phyloP scores from a whole-genome alignment of 2,888 invertebrate genomes.

The Drosophila pegasa region DNA sequence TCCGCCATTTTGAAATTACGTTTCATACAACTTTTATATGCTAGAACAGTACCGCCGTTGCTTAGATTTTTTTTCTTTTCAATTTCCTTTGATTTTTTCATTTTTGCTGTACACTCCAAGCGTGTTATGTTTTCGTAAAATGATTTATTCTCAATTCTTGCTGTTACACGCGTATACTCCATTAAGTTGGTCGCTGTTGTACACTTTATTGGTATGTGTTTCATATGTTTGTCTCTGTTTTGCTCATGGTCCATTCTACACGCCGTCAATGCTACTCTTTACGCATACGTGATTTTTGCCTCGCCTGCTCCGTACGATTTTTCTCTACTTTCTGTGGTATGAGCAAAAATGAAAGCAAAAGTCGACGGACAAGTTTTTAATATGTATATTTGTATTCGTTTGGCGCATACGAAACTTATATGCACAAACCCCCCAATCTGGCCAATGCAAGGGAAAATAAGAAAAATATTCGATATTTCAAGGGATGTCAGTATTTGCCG shows the following conservation, averaged over 20 bases:
- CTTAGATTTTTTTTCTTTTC: slow-evolving; percentile 28
- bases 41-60: slow-evolving; percentile 32
- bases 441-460: slow-evolving; percentile 24
- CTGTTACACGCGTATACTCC: slow-evolving; percentile 48
- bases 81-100: slow-evolving; percentile 33
- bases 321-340: slow-evolving; percentile 60
- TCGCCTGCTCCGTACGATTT: slow-evolving; percentile 56
- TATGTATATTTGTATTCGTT: slow-evolving; percentile 29
- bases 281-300: slow-evolving; percentile 74
- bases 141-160: slow-evolving; percentile 63
- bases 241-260: slow-evolving; percentile 9
- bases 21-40: slow-evolving; percentile 26
- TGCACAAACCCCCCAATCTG: background rate
- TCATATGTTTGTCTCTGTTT: slow-evolving; percentile 53
- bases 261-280: slow-evolving; percentile 48
- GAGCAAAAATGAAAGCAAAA: slow-evolving; percentile 82
- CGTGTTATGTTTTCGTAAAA: slow-evolving; percentile 72
- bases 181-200: slow-evolving; percentile 68
- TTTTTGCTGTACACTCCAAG: slow-evolving; percentile 52
- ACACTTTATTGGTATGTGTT: slow-evolving; percentile 28
- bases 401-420: slow-evolving; percentile 22
- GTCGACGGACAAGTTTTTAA: slow-evolving; percentile 80
- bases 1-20: slow-evolving; percentile 58
- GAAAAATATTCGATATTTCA: slow-evolving; percentile 44
- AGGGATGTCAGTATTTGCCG: slow-evolving; percentile 53